Evolutionary conservation across 1,140 invertebrate species (phyloP), one percentile per base, ranked within the genome.

Genomic region (Bombus confusus): DNA sequence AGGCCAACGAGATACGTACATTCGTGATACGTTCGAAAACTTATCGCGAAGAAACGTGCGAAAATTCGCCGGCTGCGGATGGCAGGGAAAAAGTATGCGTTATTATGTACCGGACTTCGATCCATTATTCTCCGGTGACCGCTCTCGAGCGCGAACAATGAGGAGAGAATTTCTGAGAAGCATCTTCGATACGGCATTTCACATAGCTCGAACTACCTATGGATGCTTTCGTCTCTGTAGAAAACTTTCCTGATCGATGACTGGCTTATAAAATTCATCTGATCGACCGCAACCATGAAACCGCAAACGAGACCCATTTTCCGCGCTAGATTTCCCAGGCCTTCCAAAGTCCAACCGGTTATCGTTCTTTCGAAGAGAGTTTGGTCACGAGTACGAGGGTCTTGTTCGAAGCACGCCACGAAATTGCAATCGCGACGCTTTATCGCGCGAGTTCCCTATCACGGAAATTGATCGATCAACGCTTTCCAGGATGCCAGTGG

Each of bases 111-210:
- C n/a, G n/a, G 39, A 43, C 28, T 47, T 37, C 52, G 28, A 74
- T 66, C n/a, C 41, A 75, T 82, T 66, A 82, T 64, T 82, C 39
- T 22, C 28, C 59, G 52, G 28, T 37, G 75, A 64, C 59, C 57
- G 57, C 22, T 75, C 74, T 47, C 59, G 43, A 9, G 80, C 74
- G 47, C 80, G 6, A 82, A 75, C 62, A 72, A 74, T n/a, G 41
- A n/a, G 59, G n/a, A 22, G 28, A 37, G 80, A 82, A 82, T 82
- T 75, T 82, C 59, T 22, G 72, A 66, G 41, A 47, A 31, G 72
- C 41, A 47, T 75, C 41, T 41, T 64, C 80, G 72, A 47, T 52
- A 22, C n/a, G 28, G 22, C 2, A 41, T 37, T 31, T 22, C 47
- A 22, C 47, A 8, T 2, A 52, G 5, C 18, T 8, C 1, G 18